Evolutionary conservation across 2,888 invertebrate species (phyloP).

Genomic region (Cephus rjabovi): DNA sequence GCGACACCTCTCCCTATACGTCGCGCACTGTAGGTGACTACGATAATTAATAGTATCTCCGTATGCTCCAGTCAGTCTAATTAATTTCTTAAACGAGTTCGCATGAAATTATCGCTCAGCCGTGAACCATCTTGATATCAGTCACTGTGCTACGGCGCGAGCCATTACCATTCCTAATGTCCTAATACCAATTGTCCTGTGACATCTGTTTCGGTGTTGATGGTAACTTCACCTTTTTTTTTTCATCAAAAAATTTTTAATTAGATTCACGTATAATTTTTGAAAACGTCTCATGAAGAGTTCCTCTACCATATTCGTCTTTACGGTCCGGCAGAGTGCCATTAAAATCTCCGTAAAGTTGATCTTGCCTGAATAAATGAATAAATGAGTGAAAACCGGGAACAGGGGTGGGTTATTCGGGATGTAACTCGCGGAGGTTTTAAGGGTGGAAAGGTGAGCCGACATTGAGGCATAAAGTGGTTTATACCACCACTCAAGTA

Average conservation of each 20-base stretch:
- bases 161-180: background rate
- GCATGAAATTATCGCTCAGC: slow-evolving; percentile 11
- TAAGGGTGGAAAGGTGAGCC: slow-evolving; percentile 30
- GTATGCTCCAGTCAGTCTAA: slow-evolving; percentile 21
- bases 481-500: slow-evolving; percentile 52
- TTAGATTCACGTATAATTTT: background rate
- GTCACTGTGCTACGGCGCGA: background rate
- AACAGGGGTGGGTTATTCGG: background rate
- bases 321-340: slow-evolving; percentile 30
- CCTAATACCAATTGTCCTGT: background rate
- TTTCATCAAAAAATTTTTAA: background rate
- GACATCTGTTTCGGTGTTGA: background rate
- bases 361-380: slow-evolving; percentile 52
- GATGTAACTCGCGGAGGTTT: slow-evolving; percentile 40
- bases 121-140: slow-evolving; percentile 1
- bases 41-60: slow-evolving; percentile 23
- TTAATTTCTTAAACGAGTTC: slow-evolving; percentile 30
- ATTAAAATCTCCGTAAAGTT: slow-evolving; percentile 59
- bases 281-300: background rate
- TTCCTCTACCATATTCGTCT: slow-evolving; percentile 13
- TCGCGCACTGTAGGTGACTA: slow-evolving; percentile 13
- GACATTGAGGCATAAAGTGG: slow-evolving; percentile 48
- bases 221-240: background rate
- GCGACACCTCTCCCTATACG: slow-evolving; percentile 4
- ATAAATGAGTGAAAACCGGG: slow-evolving; percentile 44